Evolutionary conservation across 2,888 invertebrate genomes (phyloP), one percentile per base, ranked within the genome.

Genomic region (Podabrus alpinus): DNA sequence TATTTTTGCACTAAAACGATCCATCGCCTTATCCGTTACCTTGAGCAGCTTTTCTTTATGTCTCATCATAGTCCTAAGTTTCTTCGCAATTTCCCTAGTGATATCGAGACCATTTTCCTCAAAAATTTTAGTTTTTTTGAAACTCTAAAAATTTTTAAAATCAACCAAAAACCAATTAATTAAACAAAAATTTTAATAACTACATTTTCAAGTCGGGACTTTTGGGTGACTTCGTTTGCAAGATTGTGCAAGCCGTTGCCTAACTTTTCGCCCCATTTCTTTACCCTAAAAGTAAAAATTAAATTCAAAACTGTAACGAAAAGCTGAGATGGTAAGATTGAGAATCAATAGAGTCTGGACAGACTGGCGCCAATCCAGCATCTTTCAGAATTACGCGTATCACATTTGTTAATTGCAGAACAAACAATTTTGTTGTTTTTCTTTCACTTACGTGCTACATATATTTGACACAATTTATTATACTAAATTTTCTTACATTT

Each of bases 21-120:
- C 17, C 19, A 7, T 13, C 9, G 3, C 25, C n/a, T n/a, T n/a
- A n/a, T n/a, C n/a, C n/a, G n/a, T n/a, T 92, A 87, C 96, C 91
- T 92, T 84, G 5, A 97, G 94, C 4, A 96, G 95, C 80, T 94
- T 93, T 80, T 94, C 93, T 89, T 96, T 96, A 19, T 93, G 90
- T 78, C 94, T 93, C 93, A 96, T 94, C 93, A 96, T 95, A 68
- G 91, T 91, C 84, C 94, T 92, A 77, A 97, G 93, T 82, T 95
- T 94, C 74, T 92, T 91, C 4, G 94, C 93, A 89, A 96, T 94
- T 77, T 94, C 93, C 82, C 92, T 92, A 21, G 95, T 93, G 84
- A 97, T 88, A 84, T 91, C 90, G 79, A 90, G 90, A 10, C 96
- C 95, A 85, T 94, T 93, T 66, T 92, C 90, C 61, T 92, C 89